Evolutionary conservation across 2,888 invertebrate genomes (phyloP), one percentile per base, ranked within the genome.

Genomic region (Callinectes sapidus): DNA sequence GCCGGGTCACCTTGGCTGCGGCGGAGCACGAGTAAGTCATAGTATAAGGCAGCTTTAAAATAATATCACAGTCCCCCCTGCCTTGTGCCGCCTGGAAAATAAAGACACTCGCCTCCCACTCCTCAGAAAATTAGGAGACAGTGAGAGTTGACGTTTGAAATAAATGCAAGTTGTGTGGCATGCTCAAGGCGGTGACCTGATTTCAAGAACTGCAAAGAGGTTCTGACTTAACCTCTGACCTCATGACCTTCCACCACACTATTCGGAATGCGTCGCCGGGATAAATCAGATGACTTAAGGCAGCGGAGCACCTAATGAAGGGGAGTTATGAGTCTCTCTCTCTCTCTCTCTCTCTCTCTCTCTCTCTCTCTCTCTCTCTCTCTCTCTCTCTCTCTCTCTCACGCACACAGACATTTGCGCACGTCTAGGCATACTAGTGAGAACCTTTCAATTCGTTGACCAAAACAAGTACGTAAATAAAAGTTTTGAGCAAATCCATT

Each of bases 401-500:
- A 89, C 61, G 39, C 39, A 39, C 39, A 89, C 71, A 89, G 16
- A 16, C 61, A 89, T 39, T 14, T 32, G 35, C 71, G 28, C 54
- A 66, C 61, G n/a, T 39, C 32, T 28, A 88, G n/a, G 18, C 42
- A 87, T 23, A 87, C 42, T 10, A 54, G 39, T 39, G 35, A 81
- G 81, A 81, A 81, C 32, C 81, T 81, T 81, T 81, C 81, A 81
- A 16, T 32, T 32, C 35, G 81, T 81, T 16, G 23, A 35, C 35
- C 81, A 32, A 35, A 81, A 81, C 81, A 35, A 35, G 35, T 32
- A 81, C 81, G 14, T 81, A 16, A 81, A 35, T 81, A 81, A 32
- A 32, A 81, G 81, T 81, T 81, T 81, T 81, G 32, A 16, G 35
- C 32, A 71, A 81, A 81, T 81, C 81, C 81, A 81, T 81, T 35